phyloP scores from a whole-genome alignment of 1,140 invertebrate species.

The Phymastichus coffea region DNA sequence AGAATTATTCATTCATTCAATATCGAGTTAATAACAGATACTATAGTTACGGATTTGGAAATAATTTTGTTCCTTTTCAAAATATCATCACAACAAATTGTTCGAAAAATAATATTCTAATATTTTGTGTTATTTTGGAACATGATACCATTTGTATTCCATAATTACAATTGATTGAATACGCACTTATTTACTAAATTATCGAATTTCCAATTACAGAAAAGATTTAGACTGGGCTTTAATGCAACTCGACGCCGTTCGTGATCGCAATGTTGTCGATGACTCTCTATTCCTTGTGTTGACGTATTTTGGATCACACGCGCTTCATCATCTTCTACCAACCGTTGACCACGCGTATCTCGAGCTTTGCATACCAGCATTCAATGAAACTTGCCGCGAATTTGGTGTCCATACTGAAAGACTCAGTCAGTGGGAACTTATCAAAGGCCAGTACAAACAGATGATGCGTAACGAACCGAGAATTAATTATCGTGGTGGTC shows the following conservation, averaged over 20 bases:
- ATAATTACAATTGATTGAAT: too few species aligned
- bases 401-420: constrained; percentile 63
- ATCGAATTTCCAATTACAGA: too few species aligned
- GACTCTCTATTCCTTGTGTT: constrained; percentile 67
- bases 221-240: constrained; percentile 75
- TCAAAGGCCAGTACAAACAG: constrained; percentile 70
- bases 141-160: too few species aligned
- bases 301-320: constrained; percentile 75
- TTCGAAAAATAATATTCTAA: too few species aligned
- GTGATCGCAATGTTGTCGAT: constrained; percentile 71
- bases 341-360: constrained; percentile 76
- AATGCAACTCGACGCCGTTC: constrained; percentile 73
- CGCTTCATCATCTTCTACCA: constrained; percentile 79
- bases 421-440: constrained; percentile 61
- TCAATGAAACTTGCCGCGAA: constrained; percentile 69
- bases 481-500: constrained; percentile 23
- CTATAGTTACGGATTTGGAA: too few species aligned
- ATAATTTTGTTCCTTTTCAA: too few species aligned
- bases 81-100: too few species aligned
- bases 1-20: too few species aligned
- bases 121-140: too few species aligned
- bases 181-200: too few species aligned
- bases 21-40: too few species aligned
- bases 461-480: constrained; percentile 59
- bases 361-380: constrained; percentile 63